Conservation (phyloP, 1,140 invertebrate species). For the Oppia nitens region DNA sequence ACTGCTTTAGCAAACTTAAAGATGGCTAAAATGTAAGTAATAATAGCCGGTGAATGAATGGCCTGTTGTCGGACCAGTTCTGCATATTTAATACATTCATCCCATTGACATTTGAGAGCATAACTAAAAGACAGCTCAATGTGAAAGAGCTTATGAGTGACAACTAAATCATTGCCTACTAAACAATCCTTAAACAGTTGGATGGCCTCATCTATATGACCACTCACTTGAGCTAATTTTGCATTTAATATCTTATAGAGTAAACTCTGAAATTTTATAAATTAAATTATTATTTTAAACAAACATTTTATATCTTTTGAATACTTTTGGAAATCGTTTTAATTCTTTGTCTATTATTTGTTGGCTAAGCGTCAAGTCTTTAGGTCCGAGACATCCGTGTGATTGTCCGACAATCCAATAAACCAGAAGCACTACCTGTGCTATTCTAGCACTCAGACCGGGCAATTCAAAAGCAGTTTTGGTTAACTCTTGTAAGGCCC, state of each 20-base stretch:
- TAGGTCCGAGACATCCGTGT: neutral
- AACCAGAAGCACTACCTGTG: neutral
- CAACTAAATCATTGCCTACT: neutral
- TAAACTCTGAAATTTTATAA: neutral
- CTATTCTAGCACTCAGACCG: neutral
- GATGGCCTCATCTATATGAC: neutral
- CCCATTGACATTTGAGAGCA: conserved; percentile 4
- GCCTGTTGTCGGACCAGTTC: neutral
- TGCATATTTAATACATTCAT: neutral
- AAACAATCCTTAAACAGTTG: neutral
- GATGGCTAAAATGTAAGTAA: neutral
- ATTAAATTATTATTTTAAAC: neutral
- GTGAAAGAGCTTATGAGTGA: conserved; percentile 2
- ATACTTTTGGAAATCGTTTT: conserved; percentile 4
- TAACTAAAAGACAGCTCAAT: conserved; percentile 3
- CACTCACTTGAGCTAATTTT: conserved; percentile 3
- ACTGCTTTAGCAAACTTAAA: conserved; percentile 4
- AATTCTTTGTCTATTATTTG: conserved; percentile 2
- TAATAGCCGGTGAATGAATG: conserved; percentile 5
- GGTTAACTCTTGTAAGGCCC: conserved; percentile 1
- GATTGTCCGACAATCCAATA: conserved; percentile 4
- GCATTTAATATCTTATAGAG: conserved; percentile 1
- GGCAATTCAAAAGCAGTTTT: conserved; percentile 2
- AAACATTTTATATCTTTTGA: neutral
- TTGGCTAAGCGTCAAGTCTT: conserved; percentile 1